Evolutionary conservation across 2,888 invertebrate genomes (phyloP).

Genomic region (Cyclophora punctaria): DNA sequence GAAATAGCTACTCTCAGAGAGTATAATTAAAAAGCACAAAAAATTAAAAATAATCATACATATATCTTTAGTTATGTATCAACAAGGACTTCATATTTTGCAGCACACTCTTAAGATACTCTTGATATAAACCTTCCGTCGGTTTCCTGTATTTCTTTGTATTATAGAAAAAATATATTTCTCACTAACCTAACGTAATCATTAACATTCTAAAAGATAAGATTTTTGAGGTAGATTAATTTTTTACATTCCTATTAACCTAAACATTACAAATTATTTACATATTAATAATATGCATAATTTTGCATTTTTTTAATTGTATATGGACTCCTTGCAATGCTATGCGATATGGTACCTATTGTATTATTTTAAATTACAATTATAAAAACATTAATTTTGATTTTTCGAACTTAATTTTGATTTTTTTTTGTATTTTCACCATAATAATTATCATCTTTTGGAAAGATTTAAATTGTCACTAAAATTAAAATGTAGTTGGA

Average conservation of each 20-base stretch:
- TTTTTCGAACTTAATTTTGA: too few relatives aligned
- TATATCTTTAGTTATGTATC: constrained; percentile 42
- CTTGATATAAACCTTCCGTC: constrained; percentile 40
- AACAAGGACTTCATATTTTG: constrained; percentile 53
- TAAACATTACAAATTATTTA: constrained; percentile 70
- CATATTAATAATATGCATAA: constrained; percentile 42
- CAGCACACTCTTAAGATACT: constrained; percentile 57
- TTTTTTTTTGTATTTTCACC: too few relatives aligned
- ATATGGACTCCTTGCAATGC: constrained; percentile 28
- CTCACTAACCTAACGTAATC: constrained; percentile 69
- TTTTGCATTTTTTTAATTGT: constrained; percentile 34
- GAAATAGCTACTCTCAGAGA: constrained; percentile 37
- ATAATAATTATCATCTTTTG: too few relatives aligned
- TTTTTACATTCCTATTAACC: constrained; percentile 75
- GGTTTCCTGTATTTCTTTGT: constrained; percentile 48
- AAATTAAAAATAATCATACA: constrained; percentile 50
- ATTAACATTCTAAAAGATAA: constrained; percentile 65
- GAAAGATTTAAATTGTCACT: too few relatives aligned
- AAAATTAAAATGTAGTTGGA: too few relatives aligned
- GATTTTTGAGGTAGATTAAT: constrained; percentile 73
- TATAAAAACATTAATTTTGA: too few relatives aligned
- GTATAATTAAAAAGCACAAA: constrained; percentile 34
- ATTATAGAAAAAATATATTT: constrained; percentile 47
- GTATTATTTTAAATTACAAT: too few relatives aligned
- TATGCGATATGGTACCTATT: not conserved